Percentiles rank a stretch among this genome's conserved stretches.
Evolutionary conservation across 1,140 invertebrate species (phyloP).

Genomic region (Drosophila ohnishii): DNA sequence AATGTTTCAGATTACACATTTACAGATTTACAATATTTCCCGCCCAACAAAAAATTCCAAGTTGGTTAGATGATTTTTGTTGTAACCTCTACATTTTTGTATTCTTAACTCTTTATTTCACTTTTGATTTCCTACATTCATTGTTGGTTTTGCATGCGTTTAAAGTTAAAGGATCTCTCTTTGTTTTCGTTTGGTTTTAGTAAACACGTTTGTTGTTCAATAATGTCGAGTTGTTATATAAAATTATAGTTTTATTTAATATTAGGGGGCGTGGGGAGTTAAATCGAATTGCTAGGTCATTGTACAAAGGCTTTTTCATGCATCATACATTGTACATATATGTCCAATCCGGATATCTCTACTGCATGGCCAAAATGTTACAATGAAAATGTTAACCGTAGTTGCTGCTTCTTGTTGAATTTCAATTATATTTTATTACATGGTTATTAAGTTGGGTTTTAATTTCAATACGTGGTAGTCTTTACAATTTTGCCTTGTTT

Average conservation of each 20-base stretch:
- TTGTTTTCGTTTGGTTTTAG: slow-evolving; percentile 58
- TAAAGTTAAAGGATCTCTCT: slow-evolving; percentile 50
- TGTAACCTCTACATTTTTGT: slow-evolving; percentile 36
- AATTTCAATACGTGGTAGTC: slow-evolving; percentile 51
- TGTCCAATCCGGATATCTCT: slow-evolving; percentile 8
- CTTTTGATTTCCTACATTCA: slow-evolving; percentile 61
- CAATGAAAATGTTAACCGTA: slow-evolving; percentile 51
- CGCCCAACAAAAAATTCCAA: neutral
- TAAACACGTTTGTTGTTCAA: slow-evolving; percentile 42
- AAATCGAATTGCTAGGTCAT: slow-evolving; percentile 29
- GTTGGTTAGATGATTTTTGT: neutral
- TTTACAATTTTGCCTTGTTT: slow-evolving; percentile 55
- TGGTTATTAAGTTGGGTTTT: slow-evolving; percentile 33
- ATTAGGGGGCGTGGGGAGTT: slow-evolving; percentile 23
- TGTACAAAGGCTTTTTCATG: slow-evolving; percentile 36
- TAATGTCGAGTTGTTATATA: slow-evolving; percentile 36
- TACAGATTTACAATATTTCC: neutral
- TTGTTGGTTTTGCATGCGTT: slow-evolving; percentile 51
- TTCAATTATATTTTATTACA: slow-evolving; percentile 42
- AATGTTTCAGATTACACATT: neutral
- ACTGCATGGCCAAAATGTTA: slow-evolving; percentile 25
- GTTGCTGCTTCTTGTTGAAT: slow-evolving; percentile 39
- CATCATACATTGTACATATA: slow-evolving; percentile 7
- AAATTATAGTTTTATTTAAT: slow-evolving; percentile 37
- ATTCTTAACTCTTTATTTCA: slow-evolving; percentile 59